Percentiles rank a stretch among this genome's conserved stretches.
phyloP scores from a whole-genome alignment of 2,113 vertebrate genomes.

The Trichomycterus rosablanca region DNA sequence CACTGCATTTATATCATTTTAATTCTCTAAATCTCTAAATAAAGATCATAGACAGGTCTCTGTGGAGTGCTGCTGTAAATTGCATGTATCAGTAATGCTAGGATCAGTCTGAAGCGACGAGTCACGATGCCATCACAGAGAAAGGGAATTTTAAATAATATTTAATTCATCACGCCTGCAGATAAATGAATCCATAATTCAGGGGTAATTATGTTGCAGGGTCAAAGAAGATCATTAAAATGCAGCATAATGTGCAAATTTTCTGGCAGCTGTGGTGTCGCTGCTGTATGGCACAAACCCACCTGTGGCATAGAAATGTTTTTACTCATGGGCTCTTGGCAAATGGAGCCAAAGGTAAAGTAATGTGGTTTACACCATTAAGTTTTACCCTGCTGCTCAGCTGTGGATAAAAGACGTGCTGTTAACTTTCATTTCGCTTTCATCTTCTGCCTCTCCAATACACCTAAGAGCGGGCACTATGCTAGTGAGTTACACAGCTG shows the following conservation, averaged over 20 bases:
- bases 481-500: conserved; percentile 1
- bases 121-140: neutral
- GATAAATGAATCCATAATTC: neutral
- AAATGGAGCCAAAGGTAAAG: conserved; percentile 48
- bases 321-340: conserved; percentile 44
- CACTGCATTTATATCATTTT: conserved; percentile 16
- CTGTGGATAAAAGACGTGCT: conserved; percentile 49
- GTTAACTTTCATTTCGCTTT: conserved; percentile 56
- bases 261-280: conserved; percentile 10
- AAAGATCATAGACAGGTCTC: conserved; percentile 15
- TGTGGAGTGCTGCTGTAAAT: conserved; percentile 6
- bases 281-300: conserved; percentile 20
- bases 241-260: conserved; percentile 19
- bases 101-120: neutral
- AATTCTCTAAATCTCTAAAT: conserved; percentile 20
- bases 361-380: conserved; percentile 59
- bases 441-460: conserved; percentile 34
- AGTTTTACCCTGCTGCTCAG: conserved; percentile 47
- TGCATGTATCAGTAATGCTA: neutral
- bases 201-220: neutral
- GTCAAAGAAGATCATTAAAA: conserved; percentile 3
- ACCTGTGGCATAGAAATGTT: conserved; percentile 26
- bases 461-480: neutral
- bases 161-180: neutral
- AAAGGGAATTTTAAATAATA: neutral